phyloP scores from a whole-genome alignment of 2,888 invertebrate species.

The Hypselothyrea guttata region DNA sequence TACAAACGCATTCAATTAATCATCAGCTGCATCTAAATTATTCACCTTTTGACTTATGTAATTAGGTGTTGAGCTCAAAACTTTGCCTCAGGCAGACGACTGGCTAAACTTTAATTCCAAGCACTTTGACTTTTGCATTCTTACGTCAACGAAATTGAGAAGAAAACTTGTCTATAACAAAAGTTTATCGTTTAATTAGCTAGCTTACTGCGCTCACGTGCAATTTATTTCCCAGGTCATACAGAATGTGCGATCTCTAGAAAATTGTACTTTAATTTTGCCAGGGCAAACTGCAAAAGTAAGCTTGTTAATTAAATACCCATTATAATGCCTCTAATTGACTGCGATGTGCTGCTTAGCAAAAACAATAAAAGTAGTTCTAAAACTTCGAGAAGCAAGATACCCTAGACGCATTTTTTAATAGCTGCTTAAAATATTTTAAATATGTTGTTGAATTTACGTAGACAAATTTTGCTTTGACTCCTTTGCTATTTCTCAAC shows the following conservation, averaged over 20 bases:
- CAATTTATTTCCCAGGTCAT: conserved; percentile 24
- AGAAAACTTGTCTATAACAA: conserved; percentile 43
- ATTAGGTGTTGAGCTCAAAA: conserved; percentile 2
- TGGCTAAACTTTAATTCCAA: conserved; percentile 20
- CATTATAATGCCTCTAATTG: conserved; percentile 74
- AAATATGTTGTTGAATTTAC: too few species aligned
- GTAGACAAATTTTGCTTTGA: too few species aligned
- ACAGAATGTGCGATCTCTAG: conserved; percentile 22
- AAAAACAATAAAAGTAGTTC: conserved; percentile 19
- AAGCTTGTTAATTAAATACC: conserved; percentile 78
- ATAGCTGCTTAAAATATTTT: too few species aligned
- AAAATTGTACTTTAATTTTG: conserved; percentile 64
- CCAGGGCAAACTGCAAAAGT: conserved; percentile 68
- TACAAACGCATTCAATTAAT: conserved; percentile 11
- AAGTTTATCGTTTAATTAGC: conserved; percentile 68
- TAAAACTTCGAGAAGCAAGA: too few species aligned
- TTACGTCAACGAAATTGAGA: neutral
- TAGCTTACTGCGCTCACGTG: conserved; percentile 37
- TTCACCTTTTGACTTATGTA: conserved; percentile 18
- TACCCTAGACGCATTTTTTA: too few species aligned
- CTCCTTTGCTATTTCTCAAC: too few species aligned
- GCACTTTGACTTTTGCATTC: conserved; percentile 35
- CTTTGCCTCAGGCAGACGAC: conserved; percentile 9
- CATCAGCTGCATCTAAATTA: conserved; percentile 1
- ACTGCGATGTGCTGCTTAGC: conserved; percentile 58